phyloP scores from a whole-genome alignment of 2,888 invertebrate species.

The Tridacna gigas region DNA sequence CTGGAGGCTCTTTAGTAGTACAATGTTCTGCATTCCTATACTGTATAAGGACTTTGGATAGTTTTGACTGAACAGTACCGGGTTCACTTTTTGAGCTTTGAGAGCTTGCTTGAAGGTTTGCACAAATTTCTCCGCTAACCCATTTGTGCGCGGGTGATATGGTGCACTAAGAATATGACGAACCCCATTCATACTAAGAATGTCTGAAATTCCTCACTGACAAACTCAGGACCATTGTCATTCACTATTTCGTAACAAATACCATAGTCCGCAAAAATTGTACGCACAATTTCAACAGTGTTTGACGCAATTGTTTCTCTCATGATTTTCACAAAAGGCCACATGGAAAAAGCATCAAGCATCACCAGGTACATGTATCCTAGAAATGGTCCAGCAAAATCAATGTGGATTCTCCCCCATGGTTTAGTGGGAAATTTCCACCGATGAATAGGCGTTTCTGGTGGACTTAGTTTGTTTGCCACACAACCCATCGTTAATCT shows the following conservation, averaged over 20 bases:
- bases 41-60: slow-evolving; percentile 36
- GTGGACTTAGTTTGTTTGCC: slow-evolving; percentile 52
- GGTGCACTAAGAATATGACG: slow-evolving; percentile 58
- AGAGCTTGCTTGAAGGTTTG: slow-evolving; percentile 65
- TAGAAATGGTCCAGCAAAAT: slow-evolving; percentile 84
- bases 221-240: slow-evolving; percentile 80
- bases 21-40: slow-evolving; percentile 34
- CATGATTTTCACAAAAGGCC: slow-evolving; percentile 80
- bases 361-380: slow-evolving; percentile 77
- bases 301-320: slow-evolving; percentile 36
- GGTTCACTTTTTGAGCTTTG: slow-evolving; percentile 35
- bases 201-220: slow-evolving; percentile 27
- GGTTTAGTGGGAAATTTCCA: slow-evolving; percentile 75
- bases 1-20: slow-evolving; percentile 38
- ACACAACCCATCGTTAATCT: slow-evolving; percentile 63
- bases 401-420: slow-evolving; percentile 84
- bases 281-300: slow-evolving; percentile 62
- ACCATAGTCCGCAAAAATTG: slow-evolving; percentile 70
- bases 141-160: slow-evolving; percentile 64
- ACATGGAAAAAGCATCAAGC: slow-evolving; percentile 84
- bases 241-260: slow-evolving; percentile 72
- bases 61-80: slow-evolving; percentile 34
- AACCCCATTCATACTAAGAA: slow-evolving; percentile 52
- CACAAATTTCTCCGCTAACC: slow-evolving; percentile 64
- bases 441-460: slow-evolving; percentile 67